Evolutionary conservation across 2,797 vertebrate genomes (phyloP).

Genomic region (Uromys caudimaculatus): DNA sequence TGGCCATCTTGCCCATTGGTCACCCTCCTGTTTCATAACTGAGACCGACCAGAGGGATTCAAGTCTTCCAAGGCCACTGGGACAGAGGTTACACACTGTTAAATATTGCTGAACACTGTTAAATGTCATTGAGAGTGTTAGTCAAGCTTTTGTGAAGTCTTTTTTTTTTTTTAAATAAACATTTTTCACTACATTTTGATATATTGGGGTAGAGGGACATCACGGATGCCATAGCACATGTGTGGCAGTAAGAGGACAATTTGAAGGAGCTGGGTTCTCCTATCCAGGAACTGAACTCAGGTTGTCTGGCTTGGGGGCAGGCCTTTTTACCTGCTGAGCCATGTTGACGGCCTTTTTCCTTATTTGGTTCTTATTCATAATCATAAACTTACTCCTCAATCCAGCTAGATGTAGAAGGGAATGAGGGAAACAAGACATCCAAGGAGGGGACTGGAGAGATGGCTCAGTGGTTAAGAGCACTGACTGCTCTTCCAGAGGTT

Average conservation of each 20-base stretch:
- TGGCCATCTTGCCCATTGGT: background rate
- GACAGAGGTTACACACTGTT: background rate
- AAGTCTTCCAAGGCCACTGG: background rate
- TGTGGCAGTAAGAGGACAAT: background rate
- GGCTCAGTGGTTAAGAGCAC: too few relatives aligned
- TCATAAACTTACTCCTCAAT: constrained; percentile 82
- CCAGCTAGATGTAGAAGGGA: constrained; percentile 70
- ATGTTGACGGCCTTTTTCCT: background rate
- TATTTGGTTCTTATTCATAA: constrained; percentile 72
- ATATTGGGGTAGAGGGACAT: background rate
- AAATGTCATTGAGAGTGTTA: background rate
- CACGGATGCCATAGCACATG: background rate
- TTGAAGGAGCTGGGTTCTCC: background rate
- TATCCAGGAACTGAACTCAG: background rate
- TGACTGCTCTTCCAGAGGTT: too few relatives aligned
- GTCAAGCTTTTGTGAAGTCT: background rate
- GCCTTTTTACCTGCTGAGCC: background rate
- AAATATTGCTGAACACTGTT: background rate
- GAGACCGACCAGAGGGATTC: background rate
- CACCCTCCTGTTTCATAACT: background rate
- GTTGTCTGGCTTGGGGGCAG: background rate
- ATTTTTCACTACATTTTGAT: background rate
- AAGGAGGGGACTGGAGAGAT: constrained; percentile 47
- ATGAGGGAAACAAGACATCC: constrained; percentile 74
- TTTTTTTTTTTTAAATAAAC: background rate